Conservation (phyloP, 1,140 invertebrate species). For the Leptonema lineaticorne region DNA sequence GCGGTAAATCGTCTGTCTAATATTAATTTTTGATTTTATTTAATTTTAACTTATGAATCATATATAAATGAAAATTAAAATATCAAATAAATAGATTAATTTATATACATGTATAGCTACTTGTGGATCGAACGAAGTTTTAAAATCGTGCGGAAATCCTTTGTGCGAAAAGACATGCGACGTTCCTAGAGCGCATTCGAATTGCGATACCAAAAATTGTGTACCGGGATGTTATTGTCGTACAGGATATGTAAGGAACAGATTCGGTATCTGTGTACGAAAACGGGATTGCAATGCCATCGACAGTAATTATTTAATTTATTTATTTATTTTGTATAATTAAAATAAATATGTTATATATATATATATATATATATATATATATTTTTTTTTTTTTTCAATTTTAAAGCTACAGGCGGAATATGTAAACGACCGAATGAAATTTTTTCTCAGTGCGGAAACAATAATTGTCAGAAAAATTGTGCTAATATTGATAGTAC, state of each 20-base stretch:
- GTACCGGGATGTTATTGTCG: conserved; percentile 12
- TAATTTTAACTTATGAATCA: neutral
- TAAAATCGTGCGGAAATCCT: neutral
- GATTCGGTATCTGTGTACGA: conserved; percentile 1
- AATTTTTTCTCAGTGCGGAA: neutral
- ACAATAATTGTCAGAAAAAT: conserved; percentile 1
- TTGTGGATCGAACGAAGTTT: neutral
- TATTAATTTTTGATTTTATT: neutral
- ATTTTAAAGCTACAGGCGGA: neutral
- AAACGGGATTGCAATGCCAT: neutral
- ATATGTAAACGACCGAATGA: neutral
- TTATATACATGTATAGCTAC: neutral
- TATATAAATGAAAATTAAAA: neutral
- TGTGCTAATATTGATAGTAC: neutral
- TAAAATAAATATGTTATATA: neutral
- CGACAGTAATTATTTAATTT: neutral
- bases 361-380: neutral
- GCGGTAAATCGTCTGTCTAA: no score
- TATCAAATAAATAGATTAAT: neutral
- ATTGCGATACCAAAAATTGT: neutral
- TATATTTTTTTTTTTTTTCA: neutral
- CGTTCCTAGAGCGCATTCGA: neutral
- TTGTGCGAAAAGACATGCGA: neutral
- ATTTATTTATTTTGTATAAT: neutral
- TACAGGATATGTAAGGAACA: conserved; percentile 18